Evolutionary conservation across 2,888 invertebrate species (phyloP), one percentile per base, ranked within the genome.

Genomic region (Rhynchonema sp.): DNA sequence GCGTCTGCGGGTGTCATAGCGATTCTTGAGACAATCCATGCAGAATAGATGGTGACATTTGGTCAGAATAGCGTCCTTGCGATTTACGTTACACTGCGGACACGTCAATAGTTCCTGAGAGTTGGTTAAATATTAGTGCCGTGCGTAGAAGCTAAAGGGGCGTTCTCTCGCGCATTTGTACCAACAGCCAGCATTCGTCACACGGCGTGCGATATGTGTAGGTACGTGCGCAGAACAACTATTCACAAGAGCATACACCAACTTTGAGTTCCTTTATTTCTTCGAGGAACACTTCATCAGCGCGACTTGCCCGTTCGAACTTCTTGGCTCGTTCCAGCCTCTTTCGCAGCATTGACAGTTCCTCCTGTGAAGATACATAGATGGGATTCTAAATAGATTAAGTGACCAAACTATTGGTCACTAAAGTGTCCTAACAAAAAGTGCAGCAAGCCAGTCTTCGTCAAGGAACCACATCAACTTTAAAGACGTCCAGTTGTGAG

Each of bases 31-130:
- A 76, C 98, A 99, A 74, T 96, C 92, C 80, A 92, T 89, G 77
- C 98, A 99, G 79, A 99, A 98, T 59, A 98, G 94, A 77, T 99
- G 98, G 82, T 94, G 98, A 77, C 98, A 98, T 77, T 98, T 99
- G 60, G 91, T 92, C 30, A 98, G 80, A 46, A 99, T 94, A 0
- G 96, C 96, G 78, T 98, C 96, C 76, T 99, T 99, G 67, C 90
- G 83, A 75, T 94, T 92, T n/a, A 67, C 67, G 60, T 72, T 71
- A 63, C 71, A 71, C 38, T 67, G 67, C 13, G 71, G 94, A 76
- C 98, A 98, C 0, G 94, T 96, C 59, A 98, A 80, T 0, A 89
- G 90, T 76, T 96, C 96, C 79, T 78, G n/a, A n/a, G n/a, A n/a
- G n/a, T n/a, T n/a, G n/a, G n/a, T n/a, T n/a, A n/a, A n/a, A n/a